Conservation (phyloP, 2,113 vertebrate genomes). For the Leucoraja erinaceus region DNA sequence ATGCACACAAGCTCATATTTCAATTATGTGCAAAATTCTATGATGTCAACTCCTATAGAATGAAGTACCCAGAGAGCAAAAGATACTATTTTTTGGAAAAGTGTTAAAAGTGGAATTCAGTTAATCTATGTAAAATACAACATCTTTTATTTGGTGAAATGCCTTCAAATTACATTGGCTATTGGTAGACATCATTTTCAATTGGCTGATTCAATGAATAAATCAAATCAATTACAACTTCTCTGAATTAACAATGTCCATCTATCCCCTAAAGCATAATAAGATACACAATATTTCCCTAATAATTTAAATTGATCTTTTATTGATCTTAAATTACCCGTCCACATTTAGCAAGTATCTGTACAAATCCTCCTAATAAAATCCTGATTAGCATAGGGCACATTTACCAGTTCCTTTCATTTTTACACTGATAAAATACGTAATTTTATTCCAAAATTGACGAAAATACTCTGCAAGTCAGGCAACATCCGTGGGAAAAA, state of each 20-base stretch:
- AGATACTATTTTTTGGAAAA: not conserved
- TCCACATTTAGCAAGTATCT: not conserved
- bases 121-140: not conserved
- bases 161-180: not conserved
- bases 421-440: too few relatives aligned
- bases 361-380: too few relatives aligned
- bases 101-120: not conserved
- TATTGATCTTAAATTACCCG: not conserved
- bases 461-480: too few relatives aligned
- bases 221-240: not conserved
- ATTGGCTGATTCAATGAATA: not conserved
- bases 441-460: too few relatives aligned
- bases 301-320: not conserved
- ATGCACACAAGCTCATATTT: slow-evolving; percentile 21
- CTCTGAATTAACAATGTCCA: too few relatives aligned
- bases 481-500: too few relatives aligned
- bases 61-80: slow-evolving; percentile 1
- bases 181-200: not conserved
- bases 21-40: slow-evolving; percentile 25
- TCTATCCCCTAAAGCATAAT: too few relatives aligned
- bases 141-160: not conserved
- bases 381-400: too few relatives aligned
- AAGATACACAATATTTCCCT: not conserved
- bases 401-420: too few relatives aligned
- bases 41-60: slow-evolving; percentile 13